Evolutionary conservation across 2,888 invertebrate species (phyloP), one percentile per base, ranked within the genome.

Genomic region (Resseliella maxima): DNA sequence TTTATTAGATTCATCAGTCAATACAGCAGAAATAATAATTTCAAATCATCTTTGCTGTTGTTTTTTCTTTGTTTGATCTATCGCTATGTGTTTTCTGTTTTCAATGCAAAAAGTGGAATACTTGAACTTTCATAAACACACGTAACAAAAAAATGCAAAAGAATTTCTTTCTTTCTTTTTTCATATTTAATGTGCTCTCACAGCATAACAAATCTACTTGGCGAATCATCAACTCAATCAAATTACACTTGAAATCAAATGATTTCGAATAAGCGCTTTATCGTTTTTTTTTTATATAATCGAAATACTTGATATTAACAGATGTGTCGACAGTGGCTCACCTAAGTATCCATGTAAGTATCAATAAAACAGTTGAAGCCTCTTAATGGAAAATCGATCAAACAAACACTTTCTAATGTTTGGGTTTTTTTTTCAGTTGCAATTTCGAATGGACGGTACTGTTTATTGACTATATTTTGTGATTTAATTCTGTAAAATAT

Each of bases 321-420:
- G 59, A 59, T 59, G 24, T 59, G 72, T 27, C 27, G 72, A 72
- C 31, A 10, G 72, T 18, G 72, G 46, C 46, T 6, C n/a, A n/a
- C n/a, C n/a, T n/a, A n/a, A n/a, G 46, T 18, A 15, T 8, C 46
- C 31, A 31, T 27, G 59, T 31, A 72, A 59, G 59, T 59, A 15
- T 35, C 72, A 72, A 72, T 72, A 72, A 72, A 31, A 50, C 31
- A 31, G 31, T 31, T 6, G 35, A 35, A 72, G 72, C 12, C 72
- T 72, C 31, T 72, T 72, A 72, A 72, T 72, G 72, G 72, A 72
- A 72, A 35, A 72, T 72, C 72, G 15, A 72, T 72, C 31, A 31
- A 15, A 72, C 31, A 72, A 72, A 72, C 72, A 72, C 72, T 72
- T 72, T 72, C 72, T 72, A 72, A 31, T 6, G 15, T 35, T 72